Evolutionary conservation across 2,888 invertebrate species (phyloP), one percentile per base, ranked within the genome.

Genomic region (Nomada lathburiana): DNA sequence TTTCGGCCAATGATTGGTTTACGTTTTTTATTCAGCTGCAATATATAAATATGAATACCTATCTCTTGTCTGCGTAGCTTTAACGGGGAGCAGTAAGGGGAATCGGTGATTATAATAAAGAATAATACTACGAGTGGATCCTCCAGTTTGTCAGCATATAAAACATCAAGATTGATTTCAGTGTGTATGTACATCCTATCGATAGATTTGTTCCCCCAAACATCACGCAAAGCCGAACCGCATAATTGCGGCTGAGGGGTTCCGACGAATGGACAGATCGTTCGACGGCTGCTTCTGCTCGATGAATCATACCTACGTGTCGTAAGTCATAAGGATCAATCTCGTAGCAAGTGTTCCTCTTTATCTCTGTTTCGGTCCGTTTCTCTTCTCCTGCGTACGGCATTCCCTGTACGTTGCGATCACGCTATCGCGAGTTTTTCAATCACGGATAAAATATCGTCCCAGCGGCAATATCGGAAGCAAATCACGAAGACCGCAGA

Each of bases 391-490:
- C 20, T 13, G 10, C 20, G 50, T 55, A 57, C 62, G 55, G 62
- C 42, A 74, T 59, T 72, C 73, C 62, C 68, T 63, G 64, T 69
- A 50, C 72, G 72, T 59, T 76, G 68, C 63, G 82, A 86, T 86
- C 86, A 72, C 73, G 84, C 73, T 79, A 80, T 83, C 85, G 83
- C 71, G 47, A 76, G 76, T 82, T 86, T 86, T 86, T 87, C 87
- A 81, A 86, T 86, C 73, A 71, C 55, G 80, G 86, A 72, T 88
- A 85, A 86, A 86, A 86, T 88, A 88, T 88, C 85, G 86, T 80
- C 62, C 81, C 68, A 80, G 26, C 64, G 67, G 88, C 86, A 88
- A 88, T 88, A 88, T 88, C 88, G 82, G 86, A 76, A 88, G 88
- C 88, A 88, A 88, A 88, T 88, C 88, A 86, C 80, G 80, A 80